Percentiles rank a stretch among this genome's conserved stretches.
Evolutionary conservation across 92 coral and sea anemone species (phyloP).

Genomic region (Paragorgia papillata): DNA sequence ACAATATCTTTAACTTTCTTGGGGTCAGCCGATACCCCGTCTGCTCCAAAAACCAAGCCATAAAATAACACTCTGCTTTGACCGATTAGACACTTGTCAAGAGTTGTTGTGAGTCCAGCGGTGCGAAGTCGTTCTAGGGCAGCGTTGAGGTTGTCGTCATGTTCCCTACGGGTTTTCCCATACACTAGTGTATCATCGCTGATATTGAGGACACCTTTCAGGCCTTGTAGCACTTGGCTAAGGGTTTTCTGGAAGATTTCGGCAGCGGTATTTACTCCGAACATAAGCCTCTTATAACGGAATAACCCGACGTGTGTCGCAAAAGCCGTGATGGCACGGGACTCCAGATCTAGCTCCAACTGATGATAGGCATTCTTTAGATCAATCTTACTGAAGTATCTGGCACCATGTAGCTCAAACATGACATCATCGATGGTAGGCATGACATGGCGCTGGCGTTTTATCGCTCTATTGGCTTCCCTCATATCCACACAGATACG

Average conservation of each 20-base stretch:
- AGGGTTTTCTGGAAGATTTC: constrained; percentile 12
- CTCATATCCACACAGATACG: constrained; percentile 39
- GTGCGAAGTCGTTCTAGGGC: constrained; percentile 5
- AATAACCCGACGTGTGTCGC: constrained; percentile 21
- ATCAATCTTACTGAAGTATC: constrained; percentile 13
- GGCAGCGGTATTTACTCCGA: constrained; percentile 12
- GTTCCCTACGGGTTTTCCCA: constrained; percentile 1
- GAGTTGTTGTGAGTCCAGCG: background rate
- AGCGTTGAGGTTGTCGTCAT: constrained; percentile 10
- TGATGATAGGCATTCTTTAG: constrained; percentile 31
- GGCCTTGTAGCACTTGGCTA: background rate
- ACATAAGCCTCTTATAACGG: constrained; percentile 5
- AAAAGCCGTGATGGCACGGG: constrained; percentile 9
- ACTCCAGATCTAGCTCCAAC: constrained; percentile 15
- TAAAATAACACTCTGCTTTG: background rate
- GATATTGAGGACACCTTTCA: constrained; percentile 2
- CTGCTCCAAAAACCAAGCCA: constrained; percentile 14
- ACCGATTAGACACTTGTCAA: background rate
- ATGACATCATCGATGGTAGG: constrained; percentile 11
- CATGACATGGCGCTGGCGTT: constrained; percentile 4
- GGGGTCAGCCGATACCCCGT: constrained; percentile 14
- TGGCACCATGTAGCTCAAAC: constrained; percentile 20
- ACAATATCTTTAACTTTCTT: background rate
- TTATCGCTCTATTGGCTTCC: constrained; percentile 24
- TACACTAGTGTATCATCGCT: constrained; percentile 12